Base-by-base conservation (phyloP, 2,113 vertebrate species). In the Mustelus asterias region DNA sequence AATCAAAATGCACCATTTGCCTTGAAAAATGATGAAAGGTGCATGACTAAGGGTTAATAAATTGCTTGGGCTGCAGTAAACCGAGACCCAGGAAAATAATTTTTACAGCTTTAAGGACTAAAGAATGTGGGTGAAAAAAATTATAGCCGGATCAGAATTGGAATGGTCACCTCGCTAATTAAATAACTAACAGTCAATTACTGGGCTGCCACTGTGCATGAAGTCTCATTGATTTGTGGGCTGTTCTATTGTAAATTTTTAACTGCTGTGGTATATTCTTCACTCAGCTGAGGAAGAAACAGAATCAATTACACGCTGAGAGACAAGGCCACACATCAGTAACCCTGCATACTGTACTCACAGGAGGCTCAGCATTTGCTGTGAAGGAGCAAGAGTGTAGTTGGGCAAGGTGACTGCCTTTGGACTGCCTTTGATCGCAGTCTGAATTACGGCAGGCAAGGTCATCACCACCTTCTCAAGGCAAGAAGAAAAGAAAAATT, bases 1-100 rank as follows among this genome's bases (percentile, higher is more conserved):
- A 95, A 76, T 95, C 94, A 72, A 72, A 95, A 95, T 95, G 67
- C 72, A 48, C 14, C 67, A 72, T 22, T 72, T 95, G 67, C 41
- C 67, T 70, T 95, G 69, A 95, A 95, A 72, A 72, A 76, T 95
- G 41, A 76, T 72, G 94, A 95, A 95, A 72, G 41, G 41, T 33
- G 11, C 11, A 95, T 72, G 44, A 54, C 41, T 76, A 65, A 33
- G 24, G 20, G 24, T 54, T 29, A 76, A 70, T 54, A 72, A 54
- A 70, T 95, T 65, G 44, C 13, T 69, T 54, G 26, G 94, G 48
- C 41, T 54, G 24, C n/a, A 72, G 22, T 67, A 95, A 95, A 10
- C 41, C 26, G 41, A 33, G 33, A 37, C 16, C 18, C 3, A 6
- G 9, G 69, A 29, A 70, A 94, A 48, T 1, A 33, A 20, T 70